These are phyloP conservation scores for Metridium senile DNA, from an alignment of 92 coral and sea anemone species.

Conservation along the genomic window DNA sequence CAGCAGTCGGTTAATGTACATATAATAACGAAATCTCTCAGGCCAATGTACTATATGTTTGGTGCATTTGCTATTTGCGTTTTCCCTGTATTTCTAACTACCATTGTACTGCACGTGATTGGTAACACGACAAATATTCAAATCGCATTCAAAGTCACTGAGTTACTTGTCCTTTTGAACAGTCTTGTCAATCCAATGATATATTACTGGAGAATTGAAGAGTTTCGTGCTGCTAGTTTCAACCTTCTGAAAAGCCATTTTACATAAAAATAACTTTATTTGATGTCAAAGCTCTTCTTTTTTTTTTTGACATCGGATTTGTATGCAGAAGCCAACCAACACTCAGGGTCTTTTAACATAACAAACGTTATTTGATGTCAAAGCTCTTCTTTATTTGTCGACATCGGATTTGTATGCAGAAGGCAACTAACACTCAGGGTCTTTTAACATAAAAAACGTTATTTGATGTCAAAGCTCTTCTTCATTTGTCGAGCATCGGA, in stretches of 20 bases:
- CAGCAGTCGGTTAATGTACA: slow-evolving; percentile 15
- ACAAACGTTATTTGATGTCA: no score
- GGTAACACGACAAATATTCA: background rate
- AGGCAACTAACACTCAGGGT: no score
- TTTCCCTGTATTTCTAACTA: background rate
- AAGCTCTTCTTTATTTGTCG: no score
- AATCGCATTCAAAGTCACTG: background rate
- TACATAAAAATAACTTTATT: no score
- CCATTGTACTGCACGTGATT: background rate
- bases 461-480: no score
- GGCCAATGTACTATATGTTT: slow-evolving; percentile 6
- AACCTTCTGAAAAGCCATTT: background rate
- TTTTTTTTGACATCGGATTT: no score
- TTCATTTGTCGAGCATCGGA: no score
- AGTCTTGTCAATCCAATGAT: slow-evolving; percentile 26
- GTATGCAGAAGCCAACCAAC: no score
- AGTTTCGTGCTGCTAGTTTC: slow-evolving; percentile 1
- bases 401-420: no score
- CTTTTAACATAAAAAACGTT: no score
- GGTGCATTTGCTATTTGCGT: slow-evolving; percentile 20
- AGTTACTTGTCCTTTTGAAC: slow-evolving; percentile 14
- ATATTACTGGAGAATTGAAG: slow-evolving; percentile 31
- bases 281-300: no score
- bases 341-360: no score
- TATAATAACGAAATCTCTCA: slow-evolving; percentile 3